A percentile compares a stretch with the other conserved stretches of the same genome.
phyloP scores from a whole-genome alignment of 92 coral and sea anemone species.

The Bergia sp. region DNA sequence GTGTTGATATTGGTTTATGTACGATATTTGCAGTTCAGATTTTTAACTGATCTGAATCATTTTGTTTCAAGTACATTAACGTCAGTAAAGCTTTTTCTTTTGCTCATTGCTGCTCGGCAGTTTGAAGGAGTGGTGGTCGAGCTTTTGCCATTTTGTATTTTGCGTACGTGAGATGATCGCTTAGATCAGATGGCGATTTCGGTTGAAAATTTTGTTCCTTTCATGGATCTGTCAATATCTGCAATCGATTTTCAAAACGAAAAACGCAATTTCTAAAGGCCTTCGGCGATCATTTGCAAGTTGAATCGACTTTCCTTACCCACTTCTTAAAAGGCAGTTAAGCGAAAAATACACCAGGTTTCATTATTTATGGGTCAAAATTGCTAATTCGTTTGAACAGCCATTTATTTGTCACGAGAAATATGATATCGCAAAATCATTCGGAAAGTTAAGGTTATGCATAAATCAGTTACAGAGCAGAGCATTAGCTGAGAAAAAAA shows the following conservation, averaged over 20 bases:
- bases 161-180: not conserved
- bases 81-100: not conserved
- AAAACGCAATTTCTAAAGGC: not conserved
- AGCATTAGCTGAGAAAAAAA: not conserved
- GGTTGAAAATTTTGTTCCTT: too few relatives aligned
- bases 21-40: not conserved
- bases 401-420: conserved; percentile 7
- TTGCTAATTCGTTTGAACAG: conserved; percentile 9
- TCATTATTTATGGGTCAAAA: conserved; percentile 14
- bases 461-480: too few relatives aligned
- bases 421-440: conserved; percentile 5
- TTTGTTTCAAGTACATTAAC: not conserved
- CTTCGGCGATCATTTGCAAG: conserved; percentile 22
- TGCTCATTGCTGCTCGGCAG: not conserved
- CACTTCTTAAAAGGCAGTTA: conserved; percentile 2
- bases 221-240: too few relatives aligned
- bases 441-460: not conserved
- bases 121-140: not conserved
- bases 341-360: not conserved
- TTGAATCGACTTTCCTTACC: not conserved
- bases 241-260: too few relatives aligned
- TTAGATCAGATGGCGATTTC: too few relatives aligned
- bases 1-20: not conserved
- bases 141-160: not conserved
- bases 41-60: not conserved